These are phyloP conservation scores for Malurus alboscapulatus DNA, from an alignment of 2,113 vertebrate genomes.

Conservation along the genomic window DNA sequence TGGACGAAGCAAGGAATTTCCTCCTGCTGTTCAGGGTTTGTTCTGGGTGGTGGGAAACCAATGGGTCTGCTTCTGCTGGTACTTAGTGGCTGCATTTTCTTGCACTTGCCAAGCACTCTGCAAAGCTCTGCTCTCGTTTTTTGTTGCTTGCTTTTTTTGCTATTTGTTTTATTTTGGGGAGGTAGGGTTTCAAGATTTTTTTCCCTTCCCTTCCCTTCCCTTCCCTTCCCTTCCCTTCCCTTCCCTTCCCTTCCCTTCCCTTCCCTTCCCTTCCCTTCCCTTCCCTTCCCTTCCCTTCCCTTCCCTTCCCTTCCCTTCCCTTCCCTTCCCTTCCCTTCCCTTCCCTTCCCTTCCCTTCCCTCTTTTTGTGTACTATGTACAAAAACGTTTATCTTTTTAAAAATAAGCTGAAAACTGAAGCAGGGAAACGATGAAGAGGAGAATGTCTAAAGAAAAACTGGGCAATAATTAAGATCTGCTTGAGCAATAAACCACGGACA, in stretches of 20 bases:
- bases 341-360: rapidly evolving
- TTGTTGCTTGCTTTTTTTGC: rapidly evolving
- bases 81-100: neutral
- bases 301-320: rapidly evolving
- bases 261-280: rapidly evolving
- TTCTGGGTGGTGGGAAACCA: neutral
- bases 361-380: neutral
- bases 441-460: neutral
- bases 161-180: neutral
- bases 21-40: neutral
- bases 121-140: neutral
- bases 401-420: neutral
- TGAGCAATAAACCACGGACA: neutral
- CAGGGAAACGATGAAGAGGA: neutral
- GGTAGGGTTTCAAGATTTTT: rapidly evolving
- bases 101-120: neutral
- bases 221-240: rapidly evolving
- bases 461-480: neutral
- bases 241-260: rapidly evolving
- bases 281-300: rapidly evolving
- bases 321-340: rapidly evolving
- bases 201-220: rapidly evolving
- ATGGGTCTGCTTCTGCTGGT: neutral
- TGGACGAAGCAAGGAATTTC: neutral
- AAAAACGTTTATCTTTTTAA: neutral